Percentiles rank a stretch among this genome's conserved stretches.
These are phyloP conservation scores for Ceratothoa steindachneri DNA, from an alignment of 2,888 invertebrate species.

Conservation along the genomic window DNA sequence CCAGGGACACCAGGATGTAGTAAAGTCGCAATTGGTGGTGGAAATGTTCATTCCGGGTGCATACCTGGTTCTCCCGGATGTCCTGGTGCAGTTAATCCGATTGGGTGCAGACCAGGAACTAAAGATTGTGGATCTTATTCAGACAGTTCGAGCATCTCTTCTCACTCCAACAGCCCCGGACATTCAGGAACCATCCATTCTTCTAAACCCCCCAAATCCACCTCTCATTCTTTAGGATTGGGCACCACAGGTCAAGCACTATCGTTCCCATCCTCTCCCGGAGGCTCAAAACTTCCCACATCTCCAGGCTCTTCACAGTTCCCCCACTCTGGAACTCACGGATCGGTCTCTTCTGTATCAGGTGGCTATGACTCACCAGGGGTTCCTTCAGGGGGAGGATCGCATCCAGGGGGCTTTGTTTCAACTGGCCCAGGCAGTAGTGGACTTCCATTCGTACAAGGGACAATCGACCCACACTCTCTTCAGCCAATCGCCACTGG, in stretches of 20 bases:
- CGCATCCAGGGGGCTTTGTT: neutral
- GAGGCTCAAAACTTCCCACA: neutral
- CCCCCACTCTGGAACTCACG: neutral
- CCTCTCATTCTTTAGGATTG: neutral
- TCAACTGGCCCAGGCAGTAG: neutral
- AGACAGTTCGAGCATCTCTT: neutral
- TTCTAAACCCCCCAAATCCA: neutral
- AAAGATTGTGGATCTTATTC: neutral
- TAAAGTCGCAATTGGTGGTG: too few species aligned
- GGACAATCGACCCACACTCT: neutral
- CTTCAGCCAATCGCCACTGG: constrained; percentile 5
- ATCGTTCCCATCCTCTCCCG: neutral
- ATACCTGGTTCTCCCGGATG: too few species aligned
- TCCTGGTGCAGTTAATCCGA: too few species aligned
- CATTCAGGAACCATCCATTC: constrained; percentile 3
- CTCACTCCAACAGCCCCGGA: neutral
- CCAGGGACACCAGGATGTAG: too few species aligned
- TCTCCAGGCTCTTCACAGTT: neutral
- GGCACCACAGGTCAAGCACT: neutral
- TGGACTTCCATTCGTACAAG: neutral
- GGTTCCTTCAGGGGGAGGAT: neutral
- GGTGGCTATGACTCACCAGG: neutral
- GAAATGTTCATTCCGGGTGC: too few species aligned
- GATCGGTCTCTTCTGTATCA: neutral
- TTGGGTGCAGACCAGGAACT: neutral